A percentile compares a stretch with the other conserved stretches of the same genome.
Evolutionary conservation across 1,140 invertebrate genomes (phyloP).

Genomic region (Hylaeus anthracinus): DNA sequence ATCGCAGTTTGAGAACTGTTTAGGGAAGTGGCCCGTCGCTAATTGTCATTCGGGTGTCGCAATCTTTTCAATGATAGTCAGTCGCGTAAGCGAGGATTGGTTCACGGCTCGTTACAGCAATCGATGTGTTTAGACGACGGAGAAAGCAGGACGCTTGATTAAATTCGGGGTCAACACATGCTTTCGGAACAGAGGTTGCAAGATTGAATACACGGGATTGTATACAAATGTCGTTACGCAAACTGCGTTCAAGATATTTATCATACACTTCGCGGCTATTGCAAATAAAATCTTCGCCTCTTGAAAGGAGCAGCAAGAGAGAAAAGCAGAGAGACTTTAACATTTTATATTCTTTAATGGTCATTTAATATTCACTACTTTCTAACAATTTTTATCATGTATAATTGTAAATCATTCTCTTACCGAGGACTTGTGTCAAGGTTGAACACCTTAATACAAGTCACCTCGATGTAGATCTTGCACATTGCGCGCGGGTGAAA

Average conservation of each 20-base stretch:
- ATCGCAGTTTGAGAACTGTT: no score
- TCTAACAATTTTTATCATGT: no score
- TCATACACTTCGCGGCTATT: neutral
- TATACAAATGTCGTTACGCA: conserved; percentile 40
- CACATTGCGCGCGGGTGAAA: neutral
- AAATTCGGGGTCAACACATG: conserved; percentile 36
- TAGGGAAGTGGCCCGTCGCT: no score
- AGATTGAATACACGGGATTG: conserved; percentile 15
- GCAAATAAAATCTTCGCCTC: neutral
- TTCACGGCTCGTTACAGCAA: conserved; percentile 16
- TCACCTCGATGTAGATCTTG: no score
- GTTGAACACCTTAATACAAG: no score
- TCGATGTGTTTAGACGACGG: conserved; percentile 10
- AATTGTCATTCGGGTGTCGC: neutral
- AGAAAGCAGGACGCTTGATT: conserved; percentile 42
- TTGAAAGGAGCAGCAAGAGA: neutral
- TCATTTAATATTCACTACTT: no score
- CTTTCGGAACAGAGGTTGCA: conserved; percentile 34
- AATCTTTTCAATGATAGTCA: neutral
- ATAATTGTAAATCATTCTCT: no score
- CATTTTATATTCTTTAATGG: no score
- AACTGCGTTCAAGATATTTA: neutral
- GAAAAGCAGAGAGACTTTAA: no score
- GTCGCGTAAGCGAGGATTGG: neutral
- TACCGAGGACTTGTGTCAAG: no score